phyloP scores from a whole-genome alignment of 1,140 invertebrate genomes.

The Anastrepha obliqua region DNA sequence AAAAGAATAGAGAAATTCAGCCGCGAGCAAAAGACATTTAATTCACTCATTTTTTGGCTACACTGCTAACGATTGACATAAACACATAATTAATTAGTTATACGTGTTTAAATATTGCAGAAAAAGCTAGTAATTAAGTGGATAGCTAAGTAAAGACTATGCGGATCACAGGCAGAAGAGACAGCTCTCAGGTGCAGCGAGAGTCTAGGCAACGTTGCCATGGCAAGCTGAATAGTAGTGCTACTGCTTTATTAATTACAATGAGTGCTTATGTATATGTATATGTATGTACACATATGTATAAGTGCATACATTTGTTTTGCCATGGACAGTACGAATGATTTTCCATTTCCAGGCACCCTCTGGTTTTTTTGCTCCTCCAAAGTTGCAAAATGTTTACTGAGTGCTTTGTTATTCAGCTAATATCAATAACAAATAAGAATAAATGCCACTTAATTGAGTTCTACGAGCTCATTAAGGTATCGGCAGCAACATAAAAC shows the following conservation, averaged over 20 bases:
- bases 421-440: slow-evolving; percentile 3
- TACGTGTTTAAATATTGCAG: not conserved
- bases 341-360: no score
- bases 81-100: not conserved
- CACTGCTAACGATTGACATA: not conserved
- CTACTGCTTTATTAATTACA: no score
- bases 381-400: no score
- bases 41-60: not conserved
- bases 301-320: no score
- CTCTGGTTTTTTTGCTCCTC: no score
- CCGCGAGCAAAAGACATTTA: not conserved
- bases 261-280: no score
- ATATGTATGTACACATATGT: not conserved
- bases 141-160: no score
- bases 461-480: not conserved
- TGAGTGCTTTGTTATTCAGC: not conserved
- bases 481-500: not conserved
- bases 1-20: not conserved
- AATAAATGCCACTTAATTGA: not conserved
- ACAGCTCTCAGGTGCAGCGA: not conserved
- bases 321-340: no score
- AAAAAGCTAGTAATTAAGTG: not conserved
- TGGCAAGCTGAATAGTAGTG: no score
- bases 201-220: not conserved
- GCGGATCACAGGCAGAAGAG: not conserved